A percentile compares a stretch with the other conserved stretches of the same genome.
phyloP scores from a whole-genome alignment of 1,140 invertebrate species.

The Nebria ingens region DNA sequence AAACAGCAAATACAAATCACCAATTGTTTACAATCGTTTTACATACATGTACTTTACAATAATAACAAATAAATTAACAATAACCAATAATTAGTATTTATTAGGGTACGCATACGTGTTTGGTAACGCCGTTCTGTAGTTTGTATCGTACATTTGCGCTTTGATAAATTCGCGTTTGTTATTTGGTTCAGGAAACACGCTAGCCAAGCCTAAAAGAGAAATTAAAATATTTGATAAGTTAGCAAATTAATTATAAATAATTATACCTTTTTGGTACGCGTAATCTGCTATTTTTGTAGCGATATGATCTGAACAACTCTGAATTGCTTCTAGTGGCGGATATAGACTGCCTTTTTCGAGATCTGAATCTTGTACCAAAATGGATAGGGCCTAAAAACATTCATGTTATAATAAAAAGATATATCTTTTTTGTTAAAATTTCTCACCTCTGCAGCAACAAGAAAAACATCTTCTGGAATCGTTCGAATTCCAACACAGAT shows the following conservation, averaged over 20 bases:
- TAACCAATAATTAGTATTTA: constrained; percentile 1
- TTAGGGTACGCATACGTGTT: constrained; percentile 54
- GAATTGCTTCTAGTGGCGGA: constrained; percentile 81
- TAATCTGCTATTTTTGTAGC: constrained; percentile 76
- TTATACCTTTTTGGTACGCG: constrained; percentile 72
- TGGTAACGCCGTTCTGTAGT: constrained; percentile 58
- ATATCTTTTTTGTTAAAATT: background rate
- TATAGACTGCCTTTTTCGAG: constrained; percentile 85
- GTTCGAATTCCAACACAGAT: constrained; percentile 71
- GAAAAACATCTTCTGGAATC: constrained; percentile 81
- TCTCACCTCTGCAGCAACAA: constrained; percentile 70
- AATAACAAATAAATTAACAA: background rate
- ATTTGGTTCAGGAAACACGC: constrained; percentile 64
- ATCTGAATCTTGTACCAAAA: constrained; percentile 74
- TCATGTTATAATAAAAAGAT: constrained; percentile 4
- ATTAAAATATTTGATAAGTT: background rate
- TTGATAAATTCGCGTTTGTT: constrained; percentile 66
- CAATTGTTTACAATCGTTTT: too few relatives aligned
- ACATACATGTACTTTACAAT: background rate
- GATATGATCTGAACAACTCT: constrained; percentile 79
- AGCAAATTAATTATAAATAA: constrained; percentile 11
- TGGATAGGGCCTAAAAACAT: constrained; percentile 56
- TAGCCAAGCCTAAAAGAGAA: constrained; percentile 52
- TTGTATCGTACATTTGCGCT: constrained; percentile 68
- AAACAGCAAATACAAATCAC: too few relatives aligned